Conservation (phyloP, 2,888 invertebrate species). For the Mesochorus sp. region DNA sequence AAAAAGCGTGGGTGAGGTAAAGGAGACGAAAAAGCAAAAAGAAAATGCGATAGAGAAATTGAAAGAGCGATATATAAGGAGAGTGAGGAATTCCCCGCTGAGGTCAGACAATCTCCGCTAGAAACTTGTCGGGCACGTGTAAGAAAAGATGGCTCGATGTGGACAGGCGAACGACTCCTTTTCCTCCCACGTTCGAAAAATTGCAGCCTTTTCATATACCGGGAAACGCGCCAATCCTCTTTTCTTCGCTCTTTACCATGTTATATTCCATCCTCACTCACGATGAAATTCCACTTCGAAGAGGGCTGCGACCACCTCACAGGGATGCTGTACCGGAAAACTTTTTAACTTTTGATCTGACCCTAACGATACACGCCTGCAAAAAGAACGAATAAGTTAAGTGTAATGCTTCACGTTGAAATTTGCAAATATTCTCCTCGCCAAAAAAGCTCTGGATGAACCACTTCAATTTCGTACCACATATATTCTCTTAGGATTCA, state of each 20-base stretch:
- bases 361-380: conserved; percentile 14
- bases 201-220: conserved; percentile 55
- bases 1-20: neutral
- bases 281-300: conserved; percentile 34
- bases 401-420: conserved; percentile 22
- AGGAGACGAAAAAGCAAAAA: neutral
- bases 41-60: conserved; percentile 24
- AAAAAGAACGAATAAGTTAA: conserved; percentile 14
- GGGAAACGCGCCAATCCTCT: conserved; percentile 44
- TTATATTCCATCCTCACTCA: conserved; percentile 23
- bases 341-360: conserved; percentile 50
- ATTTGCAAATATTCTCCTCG: conserved; percentile 13
- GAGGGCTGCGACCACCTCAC: neutral
- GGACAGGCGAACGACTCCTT: conserved; percentile 30
- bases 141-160: conserved; percentile 25
- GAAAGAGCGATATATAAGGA: conserved; percentile 31
- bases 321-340: conserved; percentile 35
- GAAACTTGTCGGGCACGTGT: conserved; percentile 49
- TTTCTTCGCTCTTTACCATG: conserved; percentile 13
- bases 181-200: conserved; percentile 56
- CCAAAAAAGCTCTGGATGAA: neutral
- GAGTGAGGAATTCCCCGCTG: conserved; percentile 57
- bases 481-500: neutral
- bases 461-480: conserved; percentile 17
- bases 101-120: conserved; percentile 59